phyloP scores from a whole-genome alignment of 2,113 vertebrate species.

The Garra rufa region DNA sequence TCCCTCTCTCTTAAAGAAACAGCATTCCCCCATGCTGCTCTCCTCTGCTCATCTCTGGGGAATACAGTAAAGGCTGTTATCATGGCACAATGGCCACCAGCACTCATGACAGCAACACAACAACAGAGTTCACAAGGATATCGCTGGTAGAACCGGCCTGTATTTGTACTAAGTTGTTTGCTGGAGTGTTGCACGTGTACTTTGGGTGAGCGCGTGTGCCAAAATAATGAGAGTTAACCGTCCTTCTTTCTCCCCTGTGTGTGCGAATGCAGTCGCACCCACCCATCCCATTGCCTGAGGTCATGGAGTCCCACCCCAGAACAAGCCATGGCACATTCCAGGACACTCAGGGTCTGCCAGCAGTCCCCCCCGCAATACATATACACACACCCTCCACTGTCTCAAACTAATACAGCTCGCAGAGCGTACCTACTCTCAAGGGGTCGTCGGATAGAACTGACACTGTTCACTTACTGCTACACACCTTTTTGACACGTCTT shows the following conservation, averaged over 20 bases:
- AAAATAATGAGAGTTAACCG: constrained; percentile 60
- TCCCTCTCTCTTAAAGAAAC: constrained; percentile 81
- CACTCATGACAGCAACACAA: constrained; percentile 9
- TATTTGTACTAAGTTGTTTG: constrained; percentile 6
- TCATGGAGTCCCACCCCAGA: constrained; percentile 84
- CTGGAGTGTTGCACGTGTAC: constrained; percentile 13
- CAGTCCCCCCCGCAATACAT: constrained; percentile 59
- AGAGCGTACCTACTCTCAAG: constrained; percentile 33
- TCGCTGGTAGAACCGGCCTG: neutral
- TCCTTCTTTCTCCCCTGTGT: constrained; percentile 65
- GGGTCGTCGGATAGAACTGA: constrained; percentile 20
- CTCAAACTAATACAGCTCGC: constrained; percentile 39
- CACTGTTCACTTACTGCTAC: neutral
- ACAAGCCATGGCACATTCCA: constrained; percentile 79
- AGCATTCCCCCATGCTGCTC: constrained; percentile 67
- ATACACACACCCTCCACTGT: constrained; percentile 55
- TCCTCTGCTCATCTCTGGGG: constrained; percentile 62
- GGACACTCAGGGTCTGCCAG: constrained; percentile 75
- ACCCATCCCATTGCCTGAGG: constrained; percentile 79
- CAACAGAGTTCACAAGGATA: neutral
- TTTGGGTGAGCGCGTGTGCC: constrained; percentile 45
- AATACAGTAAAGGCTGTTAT: constrained; percentile 67
- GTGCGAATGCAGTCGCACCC: constrained; percentile 73
- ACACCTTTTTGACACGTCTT: neutral
- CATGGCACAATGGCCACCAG: constrained; percentile 45